Evolutionary conservation across 2,888 invertebrate genomes (phyloP), one percentile per base, ranked within the genome.

Genomic region (Brachypterus glaber): DNA sequence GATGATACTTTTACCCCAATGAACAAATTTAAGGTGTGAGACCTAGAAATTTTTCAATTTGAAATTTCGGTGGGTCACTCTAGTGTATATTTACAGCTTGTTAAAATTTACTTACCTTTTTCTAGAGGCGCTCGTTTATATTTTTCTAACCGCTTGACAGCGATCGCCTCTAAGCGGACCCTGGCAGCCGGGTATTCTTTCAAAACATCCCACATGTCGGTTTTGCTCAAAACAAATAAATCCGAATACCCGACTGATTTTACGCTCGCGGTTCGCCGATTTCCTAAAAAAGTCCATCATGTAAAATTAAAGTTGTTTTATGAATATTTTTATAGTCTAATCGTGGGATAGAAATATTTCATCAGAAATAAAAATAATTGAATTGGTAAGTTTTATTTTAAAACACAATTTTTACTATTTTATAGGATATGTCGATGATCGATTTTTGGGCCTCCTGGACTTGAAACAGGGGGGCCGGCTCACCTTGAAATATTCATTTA

Each of bases 181-280:
- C 96, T 74, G 46, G 91, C 91, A 14, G 90, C 88, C 16, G 91
- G 91, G 68, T 91, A 91, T 66, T 91, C 91, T 69, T 96, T 92
- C 48, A 93, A 79, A 49, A 97, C 97, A 69, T 96, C 96, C 96
- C 95, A 96, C 87, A 97, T 91, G 73, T 96, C 96, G 73, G 92
- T 92, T 76, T 97, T 97, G 69, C 91, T 92, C 54, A 97, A 80
- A 64, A 96, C 95, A 73, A 97, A 97, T 58, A 97, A 78, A 72
- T 97, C 96, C 67, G 95, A 95, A 73, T 97, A 97, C 56, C 97
- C 97, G 47, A 97, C 96, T 42, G 95, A 96, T 55, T 92, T 79
- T 55, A 97, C 96, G 59, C 93, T 93, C 53, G 97, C 97, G 65
- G 97, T 97, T 68, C 96, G 79, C 64, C 96, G 79, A 74, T 97